Conservation (phyloP, 2,888 invertebrate genomes). For the Copidosoma aretas region DNA sequence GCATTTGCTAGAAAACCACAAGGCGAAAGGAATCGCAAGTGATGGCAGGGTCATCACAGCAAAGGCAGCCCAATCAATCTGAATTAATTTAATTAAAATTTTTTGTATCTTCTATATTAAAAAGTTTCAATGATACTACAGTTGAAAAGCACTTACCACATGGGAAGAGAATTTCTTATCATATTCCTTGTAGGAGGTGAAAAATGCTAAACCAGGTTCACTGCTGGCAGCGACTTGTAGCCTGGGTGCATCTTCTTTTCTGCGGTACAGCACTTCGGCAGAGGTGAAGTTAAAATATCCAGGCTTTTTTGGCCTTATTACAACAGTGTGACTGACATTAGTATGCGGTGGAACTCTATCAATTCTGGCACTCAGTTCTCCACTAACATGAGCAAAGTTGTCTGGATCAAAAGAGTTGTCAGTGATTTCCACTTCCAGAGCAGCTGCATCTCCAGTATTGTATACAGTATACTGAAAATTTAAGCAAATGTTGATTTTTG, state of each 20-base stretch:
- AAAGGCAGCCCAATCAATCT: slow-evolving; percentile 94
- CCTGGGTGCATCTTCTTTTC: slow-evolving; percentile 82
- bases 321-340: slow-evolving; percentile 92
- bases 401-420: slow-evolving; percentile 93
- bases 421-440: slow-evolving; percentile 84
- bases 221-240: slow-evolving; percentile 71
- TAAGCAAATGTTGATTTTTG: neutral
- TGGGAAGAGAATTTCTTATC: slow-evolving; percentile 97
- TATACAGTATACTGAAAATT: slow-evolving; percentile 79
- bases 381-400: slow-evolving; percentile 88
- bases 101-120: neutral
- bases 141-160: slow-evolving; percentile 68
- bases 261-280: slow-evolving; percentile 88
- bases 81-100: slow-evolving; percentile 37
- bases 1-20: slow-evolving; percentile 94
- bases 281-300: slow-evolving; percentile 98
- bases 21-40: slow-evolving; percentile 88
- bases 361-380: slow-evolving; percentile 81
- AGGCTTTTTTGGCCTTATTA: slow-evolving; percentile 85
- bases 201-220: slow-evolving; percentile 95
- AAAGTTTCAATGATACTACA: no score
- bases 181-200: slow-evolving; percentile 90
- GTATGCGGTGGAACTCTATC: slow-evolving; percentile 91
- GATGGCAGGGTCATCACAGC: slow-evolving; percentile 96
- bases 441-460: slow-evolving; percentile 92